phyloP scores from a whole-genome alignment of 1,140 invertebrate genomes.

The Atta colombica region DNA sequence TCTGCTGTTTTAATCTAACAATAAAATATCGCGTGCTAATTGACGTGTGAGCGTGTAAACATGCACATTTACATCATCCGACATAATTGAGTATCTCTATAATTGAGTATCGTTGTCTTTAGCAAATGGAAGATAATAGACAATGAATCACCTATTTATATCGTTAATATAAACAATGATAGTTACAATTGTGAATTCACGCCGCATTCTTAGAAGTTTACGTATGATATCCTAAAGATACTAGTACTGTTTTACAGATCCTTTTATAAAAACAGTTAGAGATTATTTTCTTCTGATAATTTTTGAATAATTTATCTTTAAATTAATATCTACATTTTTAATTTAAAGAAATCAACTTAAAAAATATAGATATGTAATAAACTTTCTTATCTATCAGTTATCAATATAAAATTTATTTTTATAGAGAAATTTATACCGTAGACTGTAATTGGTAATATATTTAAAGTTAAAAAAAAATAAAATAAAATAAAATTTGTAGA shows the following conservation, averaged over 20 bases:
- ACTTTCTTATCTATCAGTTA: neutral
- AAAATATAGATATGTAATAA: neutral
- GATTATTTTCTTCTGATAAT: neutral
- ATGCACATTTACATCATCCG: neutral
- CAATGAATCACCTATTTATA: constrained; percentile 41
- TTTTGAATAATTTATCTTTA: neutral
- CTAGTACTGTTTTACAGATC: neutral
- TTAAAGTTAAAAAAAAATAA: neutral
- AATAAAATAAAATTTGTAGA: neutral
- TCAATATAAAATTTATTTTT: neutral
- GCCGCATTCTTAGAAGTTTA: constrained; percentile 7
- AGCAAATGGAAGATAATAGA: constrained; percentile 39
- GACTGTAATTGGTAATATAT: neutral
- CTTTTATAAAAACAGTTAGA: neutral
- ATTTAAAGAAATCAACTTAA: neutral
- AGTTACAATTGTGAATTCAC: neutral
- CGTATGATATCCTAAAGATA: neutral
- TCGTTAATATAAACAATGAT: neutral
- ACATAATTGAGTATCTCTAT: no score
- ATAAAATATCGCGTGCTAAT: neutral
- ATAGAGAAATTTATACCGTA: neutral
- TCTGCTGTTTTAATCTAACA: constrained; percentile 4
- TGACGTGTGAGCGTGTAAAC: neutral
- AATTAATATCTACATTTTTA: neutral
- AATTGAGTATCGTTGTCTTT: constrained; percentile 34